Evolutionary conservation across 2,113 vertebrate species (phyloP), one percentile per base, ranked within the genome.

Genomic region (Hypanus sabinus): DNA sequence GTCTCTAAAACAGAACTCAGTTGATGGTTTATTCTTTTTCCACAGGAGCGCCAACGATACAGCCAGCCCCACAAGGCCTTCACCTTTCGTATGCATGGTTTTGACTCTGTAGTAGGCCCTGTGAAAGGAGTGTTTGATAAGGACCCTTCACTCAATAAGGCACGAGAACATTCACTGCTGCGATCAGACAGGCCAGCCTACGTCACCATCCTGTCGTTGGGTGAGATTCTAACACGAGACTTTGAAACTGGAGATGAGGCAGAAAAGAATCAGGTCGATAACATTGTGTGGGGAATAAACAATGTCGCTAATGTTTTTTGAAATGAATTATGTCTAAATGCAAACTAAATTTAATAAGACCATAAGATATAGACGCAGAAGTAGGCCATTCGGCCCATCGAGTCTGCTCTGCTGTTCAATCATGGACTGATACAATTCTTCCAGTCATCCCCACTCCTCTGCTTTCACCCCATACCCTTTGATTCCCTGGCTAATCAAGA

Each of bases 111-210:
- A 8, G 99, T 99, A 85, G 99, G 99, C 1, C 99, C 99, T 0
- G 99, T 99, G 83, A 99, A 99, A 95, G 99, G 99, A 0, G 99
- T 99, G 30, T 99, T 99, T 87, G 98, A 99, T 96, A 99, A 99
- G 96, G 99, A 99, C 96, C 99, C 98, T 7, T 99, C 98, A 0
- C 96, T 99, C 57, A 99, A 99, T 96, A 99, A 99, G 97, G 99
- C 98, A 71, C 96, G 99, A 22, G 99, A 99, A 94, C 99, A 99
- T 95, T 99, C 99, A 0, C 96, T 99, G 94, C 97, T 99, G 94
- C 98, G 99, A 93, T 99, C 99, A 0, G 98, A 99, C 96, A 96
- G 99, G 0, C 99, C 99, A 0, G 98, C 99, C 0, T 99, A 99
- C 0, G 99, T 99, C 95, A 99, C 99, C 95, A 99, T 99, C 94